Conservation (phyloP, 2,113 vertebrate species). For the Etheostoma spectabile region DNA sequence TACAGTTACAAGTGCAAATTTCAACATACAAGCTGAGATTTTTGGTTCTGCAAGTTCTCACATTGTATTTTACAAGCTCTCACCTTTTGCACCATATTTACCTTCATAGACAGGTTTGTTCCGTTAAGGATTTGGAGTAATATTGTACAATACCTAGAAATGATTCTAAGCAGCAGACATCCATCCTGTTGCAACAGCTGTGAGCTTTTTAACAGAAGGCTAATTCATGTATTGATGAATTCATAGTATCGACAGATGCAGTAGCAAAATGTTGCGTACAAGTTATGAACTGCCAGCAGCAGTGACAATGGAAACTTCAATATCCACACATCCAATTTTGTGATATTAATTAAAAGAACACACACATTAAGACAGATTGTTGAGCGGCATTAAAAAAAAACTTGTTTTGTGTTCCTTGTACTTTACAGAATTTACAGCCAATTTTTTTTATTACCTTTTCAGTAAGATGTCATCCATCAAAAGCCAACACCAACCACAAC, state of each 20-base stretch:
- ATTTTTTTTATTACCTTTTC: slow-evolving; percentile 23
- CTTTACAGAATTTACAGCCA: neutral
- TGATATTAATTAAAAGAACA: slow-evolving; percentile 22
- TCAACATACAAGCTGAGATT: too few species aligned
- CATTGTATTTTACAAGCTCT: too few species aligned
- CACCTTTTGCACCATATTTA: too few species aligned
- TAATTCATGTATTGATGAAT: slow-evolving; percentile 11
- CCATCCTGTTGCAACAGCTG: slow-evolving; percentile 25
- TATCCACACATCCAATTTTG: neutral
- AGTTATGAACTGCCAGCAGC: slow-evolving; percentile 8
- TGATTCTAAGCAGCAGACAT: neutral
- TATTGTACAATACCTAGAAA: neutral
- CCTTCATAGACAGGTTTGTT: neutral
- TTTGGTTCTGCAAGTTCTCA: too few species aligned
- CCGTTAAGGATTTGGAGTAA: neutral
- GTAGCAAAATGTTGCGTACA: slow-evolving; percentile 6
- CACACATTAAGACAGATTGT: neutral
- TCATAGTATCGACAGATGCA: slow-evolving; percentile 6
- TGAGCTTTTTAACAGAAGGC: slow-evolving; percentile 9
- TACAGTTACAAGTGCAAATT: too few species aligned
- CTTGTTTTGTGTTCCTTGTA: slow-evolving; percentile 5
- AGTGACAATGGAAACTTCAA: neutral
- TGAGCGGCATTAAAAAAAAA: neutral
- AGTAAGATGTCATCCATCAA: slow-evolving; percentile 60
- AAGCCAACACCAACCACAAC: slow-evolving; percentile 28